A percentile compares a stretch with the other conserved stretches of the same genome.
These are phyloP conservation scores for Calyptommatus sinebrachiatus DNA, from an alignment of 2,113 vertebrate genomes.

Conservation along the genomic window DNA sequence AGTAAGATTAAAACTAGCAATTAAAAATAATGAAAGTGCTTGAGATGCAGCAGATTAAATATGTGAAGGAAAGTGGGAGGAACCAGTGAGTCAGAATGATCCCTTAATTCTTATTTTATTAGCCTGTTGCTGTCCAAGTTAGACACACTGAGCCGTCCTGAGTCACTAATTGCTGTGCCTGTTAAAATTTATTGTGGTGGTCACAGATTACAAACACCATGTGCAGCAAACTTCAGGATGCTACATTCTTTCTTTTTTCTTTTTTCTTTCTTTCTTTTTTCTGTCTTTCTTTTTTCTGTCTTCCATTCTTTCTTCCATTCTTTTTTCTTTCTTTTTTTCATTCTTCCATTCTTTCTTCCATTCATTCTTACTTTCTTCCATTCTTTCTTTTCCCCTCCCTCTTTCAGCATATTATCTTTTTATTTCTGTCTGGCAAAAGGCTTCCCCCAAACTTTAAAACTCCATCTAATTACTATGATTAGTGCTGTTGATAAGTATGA, in stretches of 20 bases:
- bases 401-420: not conserved
- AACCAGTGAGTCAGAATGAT: not conserved
- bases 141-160: not conserved
- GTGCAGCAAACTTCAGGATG: accelerated
- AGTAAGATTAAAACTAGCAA: not conserved
- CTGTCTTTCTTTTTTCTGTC: too few species aligned
- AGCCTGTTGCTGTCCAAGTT: not conserved
- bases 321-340: too few species aligned
- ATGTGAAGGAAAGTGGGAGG: not conserved
- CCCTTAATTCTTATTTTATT: not conserved
- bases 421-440: not conserved
- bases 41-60: too few species aligned
- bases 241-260: accelerated
- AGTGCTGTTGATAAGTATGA: not conserved
- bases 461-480: constrained; percentile 12
- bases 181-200: constrained; percentile 11
- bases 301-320: too few species aligned
- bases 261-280: too few species aligned
- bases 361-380: too few species aligned
- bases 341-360: too few species aligned
- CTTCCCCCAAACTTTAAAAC: not conserved
- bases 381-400: too few species aligned
- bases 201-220: not conserved
- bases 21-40: not conserved
- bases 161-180: not conserved